phyloP scores from a whole-genome alignment of 2,113 vertebrate genomes.

The Scomber colias region DNA sequence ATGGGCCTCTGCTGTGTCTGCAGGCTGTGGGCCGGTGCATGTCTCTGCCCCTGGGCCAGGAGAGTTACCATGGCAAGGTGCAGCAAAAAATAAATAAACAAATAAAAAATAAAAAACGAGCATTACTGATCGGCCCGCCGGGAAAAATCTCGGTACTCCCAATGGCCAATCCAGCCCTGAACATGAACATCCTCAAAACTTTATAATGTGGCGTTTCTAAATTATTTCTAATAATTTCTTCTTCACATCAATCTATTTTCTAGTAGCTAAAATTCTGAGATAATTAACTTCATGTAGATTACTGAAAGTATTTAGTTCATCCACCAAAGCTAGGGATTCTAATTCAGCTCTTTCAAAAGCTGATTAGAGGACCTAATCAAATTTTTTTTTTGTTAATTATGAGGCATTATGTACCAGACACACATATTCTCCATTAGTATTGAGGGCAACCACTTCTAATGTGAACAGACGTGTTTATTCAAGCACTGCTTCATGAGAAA shows the following conservation, averaged over 20 bases:
- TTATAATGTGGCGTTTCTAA: background rate
- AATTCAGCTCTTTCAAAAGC: background rate
- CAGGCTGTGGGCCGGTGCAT: too few species aligned
- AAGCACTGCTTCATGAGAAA: background rate
- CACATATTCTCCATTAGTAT: background rate
- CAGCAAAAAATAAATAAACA: too few species aligned
- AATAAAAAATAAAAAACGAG: too few species aligned
- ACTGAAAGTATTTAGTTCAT: constrained; percentile 15
- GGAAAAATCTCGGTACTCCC: too few species aligned
- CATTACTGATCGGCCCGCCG: too few species aligned
- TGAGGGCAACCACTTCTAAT: background rate
- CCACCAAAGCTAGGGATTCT: background rate
- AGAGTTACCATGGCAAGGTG: too few species aligned
- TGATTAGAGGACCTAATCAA: constrained; percentile 4
- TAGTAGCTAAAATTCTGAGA: background rate
- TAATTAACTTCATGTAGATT: background rate
- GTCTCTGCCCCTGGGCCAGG: too few species aligned
- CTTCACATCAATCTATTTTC: constrained; percentile 1
- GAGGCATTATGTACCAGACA: background rate
- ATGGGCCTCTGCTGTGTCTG: too few species aligned
- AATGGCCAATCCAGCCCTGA: too few species aligned
- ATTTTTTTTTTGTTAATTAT: background rate
- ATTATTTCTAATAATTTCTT: constrained; percentile 6
- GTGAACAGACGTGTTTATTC: background rate
- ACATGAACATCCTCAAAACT: constrained; percentile 9